Evolutionary conservation across 1,140 invertebrate genomes (phyloP).

Genomic region (Leptoteleia sp.): DNA sequence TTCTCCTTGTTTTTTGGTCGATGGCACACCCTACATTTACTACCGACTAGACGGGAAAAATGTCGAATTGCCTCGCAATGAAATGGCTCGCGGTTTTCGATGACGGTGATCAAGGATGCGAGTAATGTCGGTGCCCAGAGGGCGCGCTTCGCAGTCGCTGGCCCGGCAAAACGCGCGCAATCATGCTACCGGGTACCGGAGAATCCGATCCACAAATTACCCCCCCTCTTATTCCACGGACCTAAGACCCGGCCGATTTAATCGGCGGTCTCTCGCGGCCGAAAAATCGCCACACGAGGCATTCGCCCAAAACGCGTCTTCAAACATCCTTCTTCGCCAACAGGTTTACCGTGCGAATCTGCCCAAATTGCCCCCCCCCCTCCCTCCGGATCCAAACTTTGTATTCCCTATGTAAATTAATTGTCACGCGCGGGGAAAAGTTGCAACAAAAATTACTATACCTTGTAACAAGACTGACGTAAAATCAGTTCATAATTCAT

Average conservation of each 20-base stretch:
- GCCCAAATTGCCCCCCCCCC: too few relatives aligned
- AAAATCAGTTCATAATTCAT: too few relatives aligned
- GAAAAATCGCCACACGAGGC: slow-evolving; percentile 46
- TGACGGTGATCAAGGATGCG: slow-evolving; percentile 72
- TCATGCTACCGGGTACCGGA: slow-evolving; percentile 75
- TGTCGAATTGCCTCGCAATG: slow-evolving; percentile 65
- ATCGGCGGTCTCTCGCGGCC: slow-evolving; percentile 76
- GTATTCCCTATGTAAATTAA: too few relatives aligned
- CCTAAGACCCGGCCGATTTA: slow-evolving; percentile 70
- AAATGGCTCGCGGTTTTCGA: slow-evolving; percentile 72
- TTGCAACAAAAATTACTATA: too few relatives aligned
- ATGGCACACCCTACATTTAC: slow-evolving; percentile 78
- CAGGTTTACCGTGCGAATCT: slow-evolving; percentile 5
- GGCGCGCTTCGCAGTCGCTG: slow-evolving; percentile 55
- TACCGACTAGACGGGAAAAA: slow-evolving; percentile 80
- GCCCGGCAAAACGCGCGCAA: slow-evolving; percentile 61
- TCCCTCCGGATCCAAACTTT: too few relatives aligned
- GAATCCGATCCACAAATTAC: slow-evolving; percentile 74
- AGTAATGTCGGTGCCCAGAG: slow-evolving; percentile 75
- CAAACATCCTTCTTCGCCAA: slow-evolving; percentile 14
- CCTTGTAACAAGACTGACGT: too few relatives aligned
- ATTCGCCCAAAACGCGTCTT: slow-evolving; percentile 48
- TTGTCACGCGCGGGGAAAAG: too few relatives aligned
- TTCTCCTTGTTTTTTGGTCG: slow-evolving; percentile 38
- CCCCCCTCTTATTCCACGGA: slow-evolving; percentile 66